A percentile compares a stretch with the other conserved stretches of the same genome.
Evolutionary conservation across 1,140 invertebrate genomes (phyloP).

Genomic region (Argopecten irradians): DNA sequence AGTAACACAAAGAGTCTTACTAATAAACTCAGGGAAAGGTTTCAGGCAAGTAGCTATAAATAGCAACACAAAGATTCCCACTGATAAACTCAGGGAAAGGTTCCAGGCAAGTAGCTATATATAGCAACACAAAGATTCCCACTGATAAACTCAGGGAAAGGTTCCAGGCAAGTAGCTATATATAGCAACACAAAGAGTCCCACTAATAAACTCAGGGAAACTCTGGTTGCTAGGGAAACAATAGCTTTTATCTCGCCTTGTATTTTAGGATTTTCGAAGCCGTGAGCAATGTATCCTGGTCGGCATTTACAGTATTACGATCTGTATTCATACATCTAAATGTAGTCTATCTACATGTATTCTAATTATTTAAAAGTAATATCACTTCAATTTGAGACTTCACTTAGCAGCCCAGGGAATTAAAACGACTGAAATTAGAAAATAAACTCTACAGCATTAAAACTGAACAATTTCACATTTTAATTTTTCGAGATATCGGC

Average conservation of each 20-base stretch:
- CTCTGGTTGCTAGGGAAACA: not conserved
- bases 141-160: slow-evolving; percentile 82
- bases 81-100: slow-evolving; percentile 80
- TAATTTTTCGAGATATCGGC: not conserved
- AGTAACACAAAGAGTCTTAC: slow-evolving; percentile 92
- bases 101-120: slow-evolving; percentile 68
- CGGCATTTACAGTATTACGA: too few species aligned
- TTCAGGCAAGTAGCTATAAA: slow-evolving; percentile 64
- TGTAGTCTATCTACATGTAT: too few species aligned
- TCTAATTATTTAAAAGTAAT: too few species aligned
- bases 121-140: slow-evolving; percentile 89
- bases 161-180: slow-evolving; percentile 68
- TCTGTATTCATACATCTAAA: too few species aligned
- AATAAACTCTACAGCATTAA: too few species aligned
- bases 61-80: slow-evolving; percentile 91
- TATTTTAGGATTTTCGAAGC: not conserved
- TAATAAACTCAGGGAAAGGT: slow-evolving; percentile 80
- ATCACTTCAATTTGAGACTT: too few species aligned
- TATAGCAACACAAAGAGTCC: too few species aligned
- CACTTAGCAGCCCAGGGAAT: too few species aligned
- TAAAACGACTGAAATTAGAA: too few species aligned
- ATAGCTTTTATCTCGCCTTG: not conserved
- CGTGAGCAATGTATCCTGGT: too few species aligned
- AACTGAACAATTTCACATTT: too few species aligned
- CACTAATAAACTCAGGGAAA: not conserved